Percentiles rank a stretch among this genome's conserved stretches.
These are phyloP conservation scores for Eubasilissa splendida DNA, from an alignment of 2,888 invertebrate genomes.

Conservation along the genomic window DNA sequence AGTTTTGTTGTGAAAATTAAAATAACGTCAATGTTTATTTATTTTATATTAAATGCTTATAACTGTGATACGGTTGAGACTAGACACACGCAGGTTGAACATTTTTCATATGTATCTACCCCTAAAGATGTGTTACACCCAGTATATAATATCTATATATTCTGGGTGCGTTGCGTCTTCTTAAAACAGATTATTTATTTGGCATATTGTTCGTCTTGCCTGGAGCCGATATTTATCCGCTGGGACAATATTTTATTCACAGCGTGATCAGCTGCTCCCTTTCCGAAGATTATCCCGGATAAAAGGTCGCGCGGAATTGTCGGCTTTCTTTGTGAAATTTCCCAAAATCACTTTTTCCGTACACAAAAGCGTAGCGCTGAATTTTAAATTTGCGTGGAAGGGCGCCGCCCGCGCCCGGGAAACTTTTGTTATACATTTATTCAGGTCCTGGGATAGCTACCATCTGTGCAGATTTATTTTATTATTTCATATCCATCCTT, in stretches of 20 bases:
- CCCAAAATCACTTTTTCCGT: conserved; percentile 31
- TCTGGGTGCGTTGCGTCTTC: no score
- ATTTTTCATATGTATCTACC: no score
- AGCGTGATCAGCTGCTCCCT: conserved; percentile 48
- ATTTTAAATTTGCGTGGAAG: conserved; percentile 16
- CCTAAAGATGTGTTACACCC: no score
- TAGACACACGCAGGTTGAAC: no score
- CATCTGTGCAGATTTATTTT: conserved; percentile 14
- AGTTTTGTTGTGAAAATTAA: no score
- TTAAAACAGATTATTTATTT: no score
- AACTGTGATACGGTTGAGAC: no score
- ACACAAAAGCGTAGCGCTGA: conserved; percentile 26
- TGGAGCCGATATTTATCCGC: conserved; percentile 26
- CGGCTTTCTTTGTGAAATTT: conserved; percentile 32
- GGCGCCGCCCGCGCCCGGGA: background rate
- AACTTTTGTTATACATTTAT: conserved; percentile 30
- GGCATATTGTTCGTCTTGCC: background rate
- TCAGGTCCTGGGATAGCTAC: conserved; percentile 14
- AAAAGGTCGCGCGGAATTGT: conserved; percentile 31
- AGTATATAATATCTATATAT: no score
- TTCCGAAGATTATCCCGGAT: conserved; percentile 47
- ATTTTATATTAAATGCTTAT: no score
- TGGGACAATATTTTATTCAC: conserved; percentile 51
- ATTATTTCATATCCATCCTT: background rate
- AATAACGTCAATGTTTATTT: no score